These are phyloP conservation scores for Plebejus argus DNA, from an alignment of 2,888 invertebrate genomes.

Conservation along the genomic window DNA sequence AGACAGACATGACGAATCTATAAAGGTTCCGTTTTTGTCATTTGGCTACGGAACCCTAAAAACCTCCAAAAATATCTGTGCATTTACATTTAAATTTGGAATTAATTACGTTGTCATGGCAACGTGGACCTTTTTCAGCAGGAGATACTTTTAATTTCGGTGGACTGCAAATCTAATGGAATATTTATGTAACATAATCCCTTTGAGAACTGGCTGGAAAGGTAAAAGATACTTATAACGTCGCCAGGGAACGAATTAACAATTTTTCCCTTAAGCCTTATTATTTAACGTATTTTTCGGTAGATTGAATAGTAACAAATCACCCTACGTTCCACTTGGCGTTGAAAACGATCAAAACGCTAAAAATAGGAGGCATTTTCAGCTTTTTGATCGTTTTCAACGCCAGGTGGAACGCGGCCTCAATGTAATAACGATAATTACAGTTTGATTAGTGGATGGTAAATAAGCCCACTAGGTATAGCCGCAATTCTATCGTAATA, in stretches of 20 bases:
- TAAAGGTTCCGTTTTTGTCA: too few relatives aligned
- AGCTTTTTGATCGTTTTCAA: too few relatives aligned
- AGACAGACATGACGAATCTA: too few relatives aligned
- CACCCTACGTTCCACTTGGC: too few relatives aligned
- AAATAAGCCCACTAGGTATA: too few relatives aligned
- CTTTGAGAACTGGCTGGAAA: conserved; percentile 19
- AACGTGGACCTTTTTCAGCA: conserved; percentile 12
- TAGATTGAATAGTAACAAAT: neutral
- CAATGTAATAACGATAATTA: too few relatives aligned
- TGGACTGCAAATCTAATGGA: conserved; percentile 24
- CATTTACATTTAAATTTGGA: conserved; percentile 21
- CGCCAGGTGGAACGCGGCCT: too few relatives aligned
- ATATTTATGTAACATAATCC: conserved; percentile 32
- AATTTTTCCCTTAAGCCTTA: neutral
- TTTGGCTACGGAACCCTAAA: neutral
- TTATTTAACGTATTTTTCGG: neutral
- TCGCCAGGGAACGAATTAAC: conserved; percentile 26
- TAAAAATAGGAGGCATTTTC: too few relatives aligned
- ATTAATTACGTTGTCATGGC: conserved; percentile 15
- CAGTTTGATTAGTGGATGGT: too few relatives aligned
- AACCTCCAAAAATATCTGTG: conserved; percentile 10
- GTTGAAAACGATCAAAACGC: too few relatives aligned
- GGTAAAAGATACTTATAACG: conserved; percentile 26
- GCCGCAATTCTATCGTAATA: too few relatives aligned
- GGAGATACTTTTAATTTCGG: conserved; percentile 28